Percentiles rank a stretch among this genome's conserved stretches.
These are phyloP conservation scores for Orthosia gracilis DNA, from an alignment of 2,888 invertebrate species.

Conservation along the genomic window DNA sequence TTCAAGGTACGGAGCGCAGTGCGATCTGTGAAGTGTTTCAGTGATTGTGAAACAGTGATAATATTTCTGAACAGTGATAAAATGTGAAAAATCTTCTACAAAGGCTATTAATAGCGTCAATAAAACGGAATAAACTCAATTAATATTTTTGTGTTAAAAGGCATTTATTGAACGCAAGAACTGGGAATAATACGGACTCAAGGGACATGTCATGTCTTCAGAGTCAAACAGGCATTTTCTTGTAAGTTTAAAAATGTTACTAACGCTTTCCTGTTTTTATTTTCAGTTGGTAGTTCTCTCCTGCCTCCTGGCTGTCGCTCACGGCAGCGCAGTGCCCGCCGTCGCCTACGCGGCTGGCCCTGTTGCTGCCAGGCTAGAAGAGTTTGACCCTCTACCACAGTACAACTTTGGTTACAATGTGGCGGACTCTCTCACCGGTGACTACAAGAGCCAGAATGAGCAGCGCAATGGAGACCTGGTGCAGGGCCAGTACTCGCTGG, in stretches of 20 bases:
- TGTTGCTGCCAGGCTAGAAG: conserved; percentile 76
- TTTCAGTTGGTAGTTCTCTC: conserved; percentile 85
- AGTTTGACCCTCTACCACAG: conserved; percentile 91
- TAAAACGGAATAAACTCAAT: conserved; percentile 1
- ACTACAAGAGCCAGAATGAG: conserved; percentile 86
- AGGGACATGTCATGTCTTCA: not conserved
- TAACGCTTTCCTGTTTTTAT: too few relatives aligned
- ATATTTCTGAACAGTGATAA: conserved; percentile 49
- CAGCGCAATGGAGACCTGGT: conserved; percentile 90
- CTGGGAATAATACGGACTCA: not conserved
- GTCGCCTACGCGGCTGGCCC: conserved; percentile 71
- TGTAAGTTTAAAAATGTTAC: not conserved
- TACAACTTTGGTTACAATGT: conserved; percentile 88
- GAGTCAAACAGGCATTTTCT: not conserved
- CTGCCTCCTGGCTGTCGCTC: conserved; percentile 82
- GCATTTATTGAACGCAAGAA: not conserved
- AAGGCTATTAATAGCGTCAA: not conserved
- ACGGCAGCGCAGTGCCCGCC: conserved; percentile 82
- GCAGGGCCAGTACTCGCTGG: conserved; percentile 82
- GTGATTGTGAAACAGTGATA: conserved; percentile 64
- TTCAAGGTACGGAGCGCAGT: conserved; percentile 84
- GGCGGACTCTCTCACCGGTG: conserved; percentile 83
- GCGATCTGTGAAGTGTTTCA: conserved; percentile 75
- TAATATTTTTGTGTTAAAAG: not conserved
- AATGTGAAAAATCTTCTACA: conserved; percentile 2